Percentiles rank a stretch among this genome's conserved stretches.
phyloP scores from a whole-genome alignment of 2,888 invertebrate species.

The Timandra comae region DNA sequence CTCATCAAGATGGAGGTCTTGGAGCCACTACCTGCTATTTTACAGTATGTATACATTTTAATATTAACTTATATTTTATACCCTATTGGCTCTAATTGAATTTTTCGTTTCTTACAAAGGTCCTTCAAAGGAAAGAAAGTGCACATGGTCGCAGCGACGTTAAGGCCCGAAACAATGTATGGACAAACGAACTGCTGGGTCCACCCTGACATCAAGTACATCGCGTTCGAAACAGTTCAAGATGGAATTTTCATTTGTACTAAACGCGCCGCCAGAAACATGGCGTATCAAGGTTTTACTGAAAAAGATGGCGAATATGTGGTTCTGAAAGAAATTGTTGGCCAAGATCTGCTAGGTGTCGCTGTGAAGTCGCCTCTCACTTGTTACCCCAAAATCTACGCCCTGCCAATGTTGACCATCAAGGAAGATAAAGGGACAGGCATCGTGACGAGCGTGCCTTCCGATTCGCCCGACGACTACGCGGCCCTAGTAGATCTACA shows the following conservation, averaged over 20 bases:
- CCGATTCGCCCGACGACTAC: slow-evolving; percentile 99
- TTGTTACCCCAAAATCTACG: slow-evolving; percentile 88
- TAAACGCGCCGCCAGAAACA: slow-evolving; percentile 91
- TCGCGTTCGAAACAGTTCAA: slow-evolving; percentile 85
- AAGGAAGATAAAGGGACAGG: slow-evolving; percentile 99
- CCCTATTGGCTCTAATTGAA: too few relatives aligned
- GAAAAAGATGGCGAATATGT: slow-evolving; percentile 86
- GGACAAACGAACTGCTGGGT: slow-evolving; percentile 99
- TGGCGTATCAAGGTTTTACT: slow-evolving; percentile 96
- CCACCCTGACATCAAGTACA: slow-evolving; percentile 94
- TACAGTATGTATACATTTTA: slow-evolving; percentile 79
- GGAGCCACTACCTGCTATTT: slow-evolving; percentile 82
- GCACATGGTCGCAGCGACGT: slow-evolving; percentile 96
- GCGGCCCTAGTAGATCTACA: slow-evolving; percentile 96
- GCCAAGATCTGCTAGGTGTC: slow-evolving; percentile 88
- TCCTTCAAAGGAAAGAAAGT: slow-evolving; percentile 74
- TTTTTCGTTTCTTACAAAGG: slow-evolving; percentile 52
- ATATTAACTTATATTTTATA: too few relatives aligned
- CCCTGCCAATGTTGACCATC: slow-evolving; percentile 98
- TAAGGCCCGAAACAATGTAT: slow-evolving; percentile 99
- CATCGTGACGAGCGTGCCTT: slow-evolving; percentile 97
- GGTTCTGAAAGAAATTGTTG: slow-evolving; percentile 81
- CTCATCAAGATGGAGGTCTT: slow-evolving; percentile 93
- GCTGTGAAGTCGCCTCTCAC: slow-evolving; percentile 91
- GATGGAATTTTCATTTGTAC: slow-evolving; percentile 93